Evolutionary conservation across 2,888 invertebrate genomes (phyloP).

Genomic region (Philereme vetulata): DNA sequence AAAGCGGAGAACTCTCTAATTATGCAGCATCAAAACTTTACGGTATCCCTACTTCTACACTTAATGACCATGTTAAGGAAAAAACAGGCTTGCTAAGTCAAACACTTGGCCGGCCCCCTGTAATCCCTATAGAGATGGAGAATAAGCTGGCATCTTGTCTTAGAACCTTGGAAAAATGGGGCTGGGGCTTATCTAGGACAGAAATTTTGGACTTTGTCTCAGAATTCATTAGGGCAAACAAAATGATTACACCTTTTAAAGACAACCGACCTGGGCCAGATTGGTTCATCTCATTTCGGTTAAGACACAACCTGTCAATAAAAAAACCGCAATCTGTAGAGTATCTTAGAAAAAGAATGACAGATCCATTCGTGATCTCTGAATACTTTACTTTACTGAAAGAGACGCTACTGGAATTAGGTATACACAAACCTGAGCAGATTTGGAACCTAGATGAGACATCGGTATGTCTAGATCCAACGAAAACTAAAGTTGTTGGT

Average conservation of each 20-base stretch:
- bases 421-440: slow-evolving; percentile 6
- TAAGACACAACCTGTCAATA: slow-evolving; percentile 19
- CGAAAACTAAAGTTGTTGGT: slow-evolving; percentile 43
- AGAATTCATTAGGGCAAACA: slow-evolving; percentile 26
- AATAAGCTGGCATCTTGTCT: slow-evolving; percentile 21
- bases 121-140: slow-evolving; percentile 30
- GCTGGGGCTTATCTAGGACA: slow-evolving; percentile 31
- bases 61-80: too few relatives aligned
- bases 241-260: slow-evolving; percentile 22
- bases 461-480: slow-evolving; percentile 35
- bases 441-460: slow-evolving; percentile 43
- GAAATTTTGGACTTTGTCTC: slow-evolving; percentile 31
- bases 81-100: too few relatives aligned
- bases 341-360: slow-evolving; percentile 17
- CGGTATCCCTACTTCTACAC: too few relatives aligned
- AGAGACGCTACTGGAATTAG: slow-evolving; percentile 2
- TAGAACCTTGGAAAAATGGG: slow-evolving; percentile 33
- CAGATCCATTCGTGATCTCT: slow-evolving; percentile 23
- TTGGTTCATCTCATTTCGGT: slow-evolving; percentile 20
- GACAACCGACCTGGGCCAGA: slow-evolving; percentile 14
- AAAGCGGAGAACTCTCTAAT: too few relatives aligned
- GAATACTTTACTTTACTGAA: slow-evolving; percentile 22
- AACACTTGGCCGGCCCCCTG: slow-evolving; percentile 21
- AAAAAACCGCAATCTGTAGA: slow-evolving; percentile 11
- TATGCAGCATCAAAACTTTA: too few relatives aligned